A percentile compares a stretch with the other conserved stretches of the same genome.
Conservation (phyloP, 2,797 vertebrate species). For the Hippopotamyrus pictus region DNA sequence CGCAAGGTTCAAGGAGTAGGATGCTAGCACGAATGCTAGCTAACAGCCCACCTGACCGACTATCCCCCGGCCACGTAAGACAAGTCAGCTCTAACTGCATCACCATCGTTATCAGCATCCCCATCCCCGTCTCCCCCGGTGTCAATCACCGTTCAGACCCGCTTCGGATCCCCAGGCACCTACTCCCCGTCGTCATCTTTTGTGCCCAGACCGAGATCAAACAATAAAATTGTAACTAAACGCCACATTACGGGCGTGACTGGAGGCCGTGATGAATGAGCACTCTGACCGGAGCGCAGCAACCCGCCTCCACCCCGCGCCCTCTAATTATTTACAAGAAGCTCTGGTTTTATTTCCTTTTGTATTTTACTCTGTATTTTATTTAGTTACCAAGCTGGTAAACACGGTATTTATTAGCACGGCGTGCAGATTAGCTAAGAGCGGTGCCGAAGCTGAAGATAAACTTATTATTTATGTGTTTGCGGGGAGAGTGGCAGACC, state of each 20-base stretch:
- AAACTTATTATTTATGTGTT: not conserved
- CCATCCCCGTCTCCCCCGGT: not conserved
- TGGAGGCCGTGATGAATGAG: not conserved
- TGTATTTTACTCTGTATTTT: not conserved
- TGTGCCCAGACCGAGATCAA: not conserved
- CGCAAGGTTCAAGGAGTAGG: not conserved
- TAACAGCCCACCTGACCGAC: not conserved
- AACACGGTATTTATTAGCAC: not conserved
- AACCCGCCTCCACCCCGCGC: not conserved
- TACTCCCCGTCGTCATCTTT: not conserved
- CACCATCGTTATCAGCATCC: not conserved
- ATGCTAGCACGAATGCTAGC: not conserved
- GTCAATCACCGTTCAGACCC: not conserved
- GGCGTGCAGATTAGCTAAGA: not conserved
- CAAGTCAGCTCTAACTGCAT: not conserved
- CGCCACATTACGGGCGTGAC: not conserved
- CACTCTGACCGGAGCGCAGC: not conserved
- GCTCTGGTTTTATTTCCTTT: not conserved
- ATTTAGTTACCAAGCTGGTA: not conserved
- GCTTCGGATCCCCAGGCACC: not conserved
- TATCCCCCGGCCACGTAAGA: not conserved
- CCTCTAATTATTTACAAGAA: not conserved
- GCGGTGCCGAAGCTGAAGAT: not conserved
- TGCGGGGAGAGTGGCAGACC: not conserved
- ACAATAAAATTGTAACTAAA: conserved; percentile 8